Base-by-base conservation (phyloP, 2,797 vertebrate genomes). In the Sternotherus odoratus region DNA sequence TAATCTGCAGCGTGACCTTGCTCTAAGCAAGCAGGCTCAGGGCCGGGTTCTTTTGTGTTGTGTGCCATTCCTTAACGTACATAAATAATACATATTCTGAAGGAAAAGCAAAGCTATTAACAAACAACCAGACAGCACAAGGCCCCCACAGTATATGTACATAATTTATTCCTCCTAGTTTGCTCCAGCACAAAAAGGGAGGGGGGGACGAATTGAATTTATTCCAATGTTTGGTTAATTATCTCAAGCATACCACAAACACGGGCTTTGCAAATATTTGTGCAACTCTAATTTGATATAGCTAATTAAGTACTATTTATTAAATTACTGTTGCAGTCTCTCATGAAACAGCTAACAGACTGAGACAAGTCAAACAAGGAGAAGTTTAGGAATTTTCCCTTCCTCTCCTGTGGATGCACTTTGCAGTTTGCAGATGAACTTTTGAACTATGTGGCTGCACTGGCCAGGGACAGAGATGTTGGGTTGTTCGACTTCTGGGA, bases 161-260 rank as follows among this genome's bases (percentile, higher is more conserved):
- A n/a, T 60, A 43, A 92, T 85, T 94, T 91, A 91, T 93, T 90
- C 87, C 80, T 94, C 86, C 50, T 8, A 0, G 77, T 94, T 91
- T 30, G 72, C 79, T 77, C 78, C 28, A 77, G 81, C 39, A 16
- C 53, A 6, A 79, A 85, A 88, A 69, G 33, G 57, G 26, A 4
- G 48, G 15, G 26, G 10, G 56, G 74, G 0, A 43, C 43, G 8
- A 6, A 50, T 16, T 50, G 21, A 91, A 69, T 74, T 49, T n/a
- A 43, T 53, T 92, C 77, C 69, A 75, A 5, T 6, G 39, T 33
- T 90, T 43, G 7, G 10, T 82, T 92, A 86, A 69, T 94, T 85
- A 78, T 79, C 48, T 88, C 54, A 56, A 85, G 78, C 26, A 49
- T 36, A 74, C 33, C 28, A 60, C 50, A 88, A 46, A 60, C 12